These are phyloP conservation scores for Nebria ingens DNA, from an alignment of 1,140 invertebrate species.

Conservation along the genomic window DNA sequence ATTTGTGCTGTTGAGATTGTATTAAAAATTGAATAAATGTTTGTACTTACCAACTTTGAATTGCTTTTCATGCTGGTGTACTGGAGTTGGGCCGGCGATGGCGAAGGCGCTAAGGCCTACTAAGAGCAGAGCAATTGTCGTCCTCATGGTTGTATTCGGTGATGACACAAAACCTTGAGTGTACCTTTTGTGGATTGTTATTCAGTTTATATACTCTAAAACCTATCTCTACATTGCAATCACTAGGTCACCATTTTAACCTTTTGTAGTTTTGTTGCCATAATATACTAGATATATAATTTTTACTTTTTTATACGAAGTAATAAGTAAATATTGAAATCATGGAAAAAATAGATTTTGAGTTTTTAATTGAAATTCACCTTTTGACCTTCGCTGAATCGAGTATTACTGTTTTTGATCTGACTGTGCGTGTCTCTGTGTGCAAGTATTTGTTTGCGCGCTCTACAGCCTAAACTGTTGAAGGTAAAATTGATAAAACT, in stretches of 20 bases:
- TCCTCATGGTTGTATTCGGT: slow-evolving; percentile 19
- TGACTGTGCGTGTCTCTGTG: too few species aligned
- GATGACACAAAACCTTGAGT: not conserved
- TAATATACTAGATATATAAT: too few species aligned
- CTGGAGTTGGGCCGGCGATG: slow-evolving; percentile 2
- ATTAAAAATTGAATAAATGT: not conserved
- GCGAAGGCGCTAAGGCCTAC: slow-evolving; percentile 19
- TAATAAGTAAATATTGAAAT: too few species aligned
- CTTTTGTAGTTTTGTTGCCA: not conserved
- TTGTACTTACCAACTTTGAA: slow-evolving; percentile 22
- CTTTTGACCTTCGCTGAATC: too few species aligned
- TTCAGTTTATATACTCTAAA: not conserved
- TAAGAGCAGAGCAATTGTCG: slow-evolving; percentile 16
- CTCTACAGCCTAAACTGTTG: too few species aligned
- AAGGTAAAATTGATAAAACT: too few species aligned
- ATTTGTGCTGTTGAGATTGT: not conserved
- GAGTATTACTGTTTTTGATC: too few species aligned
- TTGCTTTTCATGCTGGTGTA: slow-evolving; percentile 11
- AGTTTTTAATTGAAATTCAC: too few species aligned
- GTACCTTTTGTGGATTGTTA: not conserved
- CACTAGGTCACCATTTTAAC: not conserved
- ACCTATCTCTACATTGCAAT: not conserved
- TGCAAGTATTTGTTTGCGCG: too few species aligned
- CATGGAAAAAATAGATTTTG: too few species aligned
- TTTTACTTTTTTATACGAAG: too few species aligned